These are phyloP conservation scores for Vandiemenella viatica DNA, from an alignment of 2,888 invertebrate species.

Conservation along the genomic window DNA sequence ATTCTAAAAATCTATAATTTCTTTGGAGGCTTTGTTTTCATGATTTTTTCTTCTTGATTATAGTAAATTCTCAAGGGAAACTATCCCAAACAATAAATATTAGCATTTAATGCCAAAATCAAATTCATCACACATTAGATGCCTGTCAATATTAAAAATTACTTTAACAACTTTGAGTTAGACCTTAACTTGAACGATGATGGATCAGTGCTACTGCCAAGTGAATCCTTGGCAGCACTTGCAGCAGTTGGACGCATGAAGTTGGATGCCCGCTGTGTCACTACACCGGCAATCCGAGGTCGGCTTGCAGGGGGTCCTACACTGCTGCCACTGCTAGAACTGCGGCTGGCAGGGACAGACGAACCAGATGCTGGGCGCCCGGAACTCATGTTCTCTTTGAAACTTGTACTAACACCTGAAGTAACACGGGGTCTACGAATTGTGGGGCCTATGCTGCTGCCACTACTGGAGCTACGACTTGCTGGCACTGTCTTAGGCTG, in stretches of 20 bases:
- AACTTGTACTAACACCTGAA: slow-evolving; percentile 28
- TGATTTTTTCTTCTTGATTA: too few relatives aligned
- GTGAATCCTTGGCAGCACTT: slow-evolving; percentile 55
- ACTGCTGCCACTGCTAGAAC: slow-evolving; percentile 32
- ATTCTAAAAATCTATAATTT: too few relatives aligned
- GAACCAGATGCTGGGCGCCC: slow-evolving; percentile 2
- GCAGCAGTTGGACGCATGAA: slow-evolving; percentile 83
- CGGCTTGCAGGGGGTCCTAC: slow-evolving; percentile 24
- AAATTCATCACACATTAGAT: too few relatives aligned
- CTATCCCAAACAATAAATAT: too few relatives aligned
- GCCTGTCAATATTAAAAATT: too few relatives aligned
- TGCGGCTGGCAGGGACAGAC: slow-evolving; percentile 34
- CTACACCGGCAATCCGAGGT: slow-evolving; percentile 1
- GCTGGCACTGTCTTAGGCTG: slow-evolving; percentile 31
- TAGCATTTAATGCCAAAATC: too few relatives aligned
- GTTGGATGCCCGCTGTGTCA: slow-evolving; percentile 33
- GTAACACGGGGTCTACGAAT: slow-evolving; percentile 18
- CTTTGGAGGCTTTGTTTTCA: too few relatives aligned
- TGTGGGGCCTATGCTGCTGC: slow-evolving; percentile 40
- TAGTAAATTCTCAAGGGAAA: too few relatives aligned
- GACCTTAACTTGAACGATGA: background rate
- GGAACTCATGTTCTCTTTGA: slow-evolving; percentile 28
- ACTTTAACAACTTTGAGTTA: background rate
- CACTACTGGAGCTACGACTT: slow-evolving; percentile 42
- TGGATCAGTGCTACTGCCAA: background rate